Conservation (phyloP, 1,140 invertebrate species). For the Caenorhabditis elegans region WBcel235 BX284604.4:17449501-17450000, state of each 20-base stretch:
- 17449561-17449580: slow-evolving; percentile 40
- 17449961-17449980: not conserved
- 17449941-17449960: not conserved
- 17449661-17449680: slow-evolving; percentile 40
- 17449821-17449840: too few relatives aligned
- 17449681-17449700: slow-evolving; percentile 18
- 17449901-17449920: slow-evolving; percentile 10
- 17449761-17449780: too few relatives aligned
- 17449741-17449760: too few relatives aligned
- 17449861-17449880: too few relatives aligned
- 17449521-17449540: not conserved
- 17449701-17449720: slow-evolving; percentile 12
- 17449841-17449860: too few relatives aligned
- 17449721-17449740: not conserved
- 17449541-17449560: not conserved
- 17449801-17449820: too few relatives aligned
- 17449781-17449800: too few relatives aligned
- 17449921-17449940: slow-evolving; percentile 34
- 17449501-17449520: not conserved
- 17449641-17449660: slow-evolving; percentile 6
- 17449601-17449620: not conserved
- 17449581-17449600: slow-evolving; percentile 32
- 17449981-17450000: slow-evolving; percentile 31
- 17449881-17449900: slow-evolving; percentile 26
- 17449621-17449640: not conserved